A percentile compares a stretch with the other conserved stretches of the same genome.
Conservation (phyloP, 2,113 vertebrate genomes). For the Thalassoma bifasciatum region DNA sequence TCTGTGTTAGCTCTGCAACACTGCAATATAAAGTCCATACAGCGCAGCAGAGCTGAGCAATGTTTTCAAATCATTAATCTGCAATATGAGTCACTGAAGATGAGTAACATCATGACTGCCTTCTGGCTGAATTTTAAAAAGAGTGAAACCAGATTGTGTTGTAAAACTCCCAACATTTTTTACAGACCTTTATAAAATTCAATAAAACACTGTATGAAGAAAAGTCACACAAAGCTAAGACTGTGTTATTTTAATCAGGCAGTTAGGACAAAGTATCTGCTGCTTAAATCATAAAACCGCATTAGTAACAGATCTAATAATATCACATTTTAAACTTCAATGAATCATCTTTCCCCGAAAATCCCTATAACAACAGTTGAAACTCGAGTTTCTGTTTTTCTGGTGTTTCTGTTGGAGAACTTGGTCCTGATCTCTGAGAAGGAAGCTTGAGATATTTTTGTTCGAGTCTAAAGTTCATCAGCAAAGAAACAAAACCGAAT, state of each 20-base stretch:
- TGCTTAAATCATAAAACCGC: too few relatives aligned
- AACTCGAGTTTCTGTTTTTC: too few relatives aligned
- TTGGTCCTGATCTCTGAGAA: too few relatives aligned
- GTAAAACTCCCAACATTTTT: conserved; percentile 6
- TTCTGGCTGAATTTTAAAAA: background rate
- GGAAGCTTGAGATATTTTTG: too few relatives aligned
- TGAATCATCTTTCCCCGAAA: too few relatives aligned
- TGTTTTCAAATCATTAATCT: background rate
- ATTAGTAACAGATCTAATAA: too few relatives aligned
- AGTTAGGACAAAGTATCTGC: background rate
- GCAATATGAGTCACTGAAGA: conserved; percentile 1
- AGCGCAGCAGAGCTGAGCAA: background rate
- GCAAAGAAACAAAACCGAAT: too few relatives aligned
- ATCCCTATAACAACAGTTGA: too few relatives aligned
- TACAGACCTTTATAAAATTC: background rate
- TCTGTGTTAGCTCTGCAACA: background rate
- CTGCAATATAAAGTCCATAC: background rate
- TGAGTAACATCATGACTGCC: background rate
- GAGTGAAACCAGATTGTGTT: background rate
- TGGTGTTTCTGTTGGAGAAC: too few relatives aligned
- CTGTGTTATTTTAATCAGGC: background rate
- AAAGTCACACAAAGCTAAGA: background rate
- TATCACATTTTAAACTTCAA: too few relatives aligned
- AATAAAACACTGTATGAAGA: background rate
- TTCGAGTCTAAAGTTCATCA: too few relatives aligned